A percentile compares a stretch with the other conserved stretches of the same genome.
phyloP scores from a whole-genome alignment of 2,888 invertebrate species.

The Meloe dianella region DNA sequence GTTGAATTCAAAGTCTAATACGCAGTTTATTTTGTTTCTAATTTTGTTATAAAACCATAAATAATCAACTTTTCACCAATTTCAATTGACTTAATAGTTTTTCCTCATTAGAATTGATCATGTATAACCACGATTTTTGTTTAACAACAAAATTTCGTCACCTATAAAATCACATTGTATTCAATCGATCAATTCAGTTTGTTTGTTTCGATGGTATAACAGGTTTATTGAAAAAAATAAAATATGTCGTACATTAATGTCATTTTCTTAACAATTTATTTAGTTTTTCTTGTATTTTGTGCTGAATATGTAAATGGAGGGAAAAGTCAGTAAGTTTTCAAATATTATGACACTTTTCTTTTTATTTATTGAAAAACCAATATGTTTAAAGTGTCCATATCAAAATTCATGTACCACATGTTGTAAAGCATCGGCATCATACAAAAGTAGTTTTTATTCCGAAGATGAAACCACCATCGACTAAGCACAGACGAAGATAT shows the following conservation, averaged over 20 bases:
- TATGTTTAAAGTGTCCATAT: constrained; percentile 43
- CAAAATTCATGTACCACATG: constrained; percentile 43
- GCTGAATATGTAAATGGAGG: background rate
- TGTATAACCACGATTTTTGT: background rate
- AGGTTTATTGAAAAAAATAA: background rate
- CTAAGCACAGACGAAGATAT: background rate
- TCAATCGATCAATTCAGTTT: background rate
- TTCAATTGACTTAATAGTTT: background rate
- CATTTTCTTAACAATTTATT: background rate
- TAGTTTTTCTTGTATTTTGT: background rate
- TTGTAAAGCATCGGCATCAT: constrained; percentile 40
- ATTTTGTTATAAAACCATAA: background rate
- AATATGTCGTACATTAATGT: background rate
- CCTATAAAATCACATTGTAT: background rate
- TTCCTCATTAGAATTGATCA: background rate
- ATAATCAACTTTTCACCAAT: background rate
- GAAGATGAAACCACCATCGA: constrained; percentile 2
- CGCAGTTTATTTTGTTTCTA: background rate
- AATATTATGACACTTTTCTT: background rate
- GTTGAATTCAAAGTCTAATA: too few species aligned
- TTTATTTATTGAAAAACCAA: background rate
- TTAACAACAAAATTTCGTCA: background rate
- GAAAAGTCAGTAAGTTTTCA: background rate
- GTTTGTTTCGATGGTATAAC: background rate
- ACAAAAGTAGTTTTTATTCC: constrained; percentile 30